Conservation (phyloP, 2,888 invertebrate genomes). For the Drosophila infuscata region DNA sequence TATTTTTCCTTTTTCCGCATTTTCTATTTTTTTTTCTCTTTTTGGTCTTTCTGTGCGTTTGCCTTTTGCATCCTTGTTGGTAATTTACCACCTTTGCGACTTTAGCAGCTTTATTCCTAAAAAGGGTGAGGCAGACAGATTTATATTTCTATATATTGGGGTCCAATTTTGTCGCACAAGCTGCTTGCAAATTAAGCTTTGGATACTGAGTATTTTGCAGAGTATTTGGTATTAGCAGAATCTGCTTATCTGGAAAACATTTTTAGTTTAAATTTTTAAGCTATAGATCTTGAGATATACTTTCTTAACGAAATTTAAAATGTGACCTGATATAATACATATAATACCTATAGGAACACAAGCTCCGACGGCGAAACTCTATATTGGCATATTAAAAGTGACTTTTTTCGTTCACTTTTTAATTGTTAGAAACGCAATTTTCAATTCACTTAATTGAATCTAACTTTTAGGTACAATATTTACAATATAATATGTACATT, state of each 20-base stretch:
- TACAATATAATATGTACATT: no score
- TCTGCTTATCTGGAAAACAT: neutral
- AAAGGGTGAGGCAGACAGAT: constrained; percentile 22
- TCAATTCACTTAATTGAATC: neutral
- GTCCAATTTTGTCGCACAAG: neutral
- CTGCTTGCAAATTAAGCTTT: constrained; percentile 1
- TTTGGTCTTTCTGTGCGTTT: constrained; percentile 11
- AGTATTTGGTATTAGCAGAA: neutral
- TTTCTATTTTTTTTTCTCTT: constrained; percentile 3
- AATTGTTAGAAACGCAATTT: neutral
- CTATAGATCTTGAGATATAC: neutral
- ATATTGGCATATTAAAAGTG: neutral
- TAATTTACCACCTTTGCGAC: constrained; percentile 60
- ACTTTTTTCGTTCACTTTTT: neutral
- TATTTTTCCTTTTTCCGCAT: constrained; percentile 52
- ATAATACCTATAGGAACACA: no score
- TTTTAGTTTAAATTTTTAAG: neutral
- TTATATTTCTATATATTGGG: neutral
- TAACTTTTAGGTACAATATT: neutral
- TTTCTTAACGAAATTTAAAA: neutral
- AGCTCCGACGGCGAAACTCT: neutral
- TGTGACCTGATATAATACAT: neutral
- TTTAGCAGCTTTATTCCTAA: constrained; percentile 8
- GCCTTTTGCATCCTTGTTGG: constrained; percentile 27
- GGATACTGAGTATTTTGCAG: neutral